phyloP scores from a whole-genome alignment of 2,888 invertebrate species.

The Oxyscelio sp. region DNA sequence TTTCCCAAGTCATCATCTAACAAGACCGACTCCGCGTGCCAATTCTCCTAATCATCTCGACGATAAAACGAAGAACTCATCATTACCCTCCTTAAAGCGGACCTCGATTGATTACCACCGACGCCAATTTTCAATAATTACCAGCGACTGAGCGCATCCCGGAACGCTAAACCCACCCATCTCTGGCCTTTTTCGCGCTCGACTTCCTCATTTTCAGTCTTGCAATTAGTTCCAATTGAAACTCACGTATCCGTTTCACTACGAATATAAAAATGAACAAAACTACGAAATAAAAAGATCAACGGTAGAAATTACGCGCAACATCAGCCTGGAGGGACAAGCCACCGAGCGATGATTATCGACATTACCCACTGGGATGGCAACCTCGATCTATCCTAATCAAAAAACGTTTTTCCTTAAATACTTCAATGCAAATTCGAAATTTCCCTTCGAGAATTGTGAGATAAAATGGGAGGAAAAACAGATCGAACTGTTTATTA shows the following conservation, averaged over 20 bases:
- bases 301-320: conserved; percentile 70
- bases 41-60: conserved; percentile 7
- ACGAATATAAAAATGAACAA: conserved; percentile 4
- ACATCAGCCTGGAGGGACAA: conserved; percentile 69
- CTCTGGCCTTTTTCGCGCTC: conserved; percentile 15
- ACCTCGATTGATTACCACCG: conserved; percentile 35
- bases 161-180: conserved; percentile 23
- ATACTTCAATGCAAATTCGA: conserved; percentile 30
- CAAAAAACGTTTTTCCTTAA: conserved; percentile 30
- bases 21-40: neutral
- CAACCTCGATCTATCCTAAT: conserved; percentile 77
- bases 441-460: neutral
- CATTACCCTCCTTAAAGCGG: conserved; percentile 22
- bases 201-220: conserved; percentile 51
- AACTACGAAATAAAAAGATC: conserved; percentile 31
- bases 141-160: neutral
- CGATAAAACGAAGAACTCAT: neutral
- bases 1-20: conserved; percentile 22
- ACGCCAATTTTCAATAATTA: conserved; percentile 53
- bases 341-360: conserved; percentile 77
- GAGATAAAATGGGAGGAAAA: too few relatives aligned
- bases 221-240: conserved; percentile 47
- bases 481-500: too few relatives aligned
- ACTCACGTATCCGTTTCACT: conserved; percentile 39
- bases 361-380: conserved; percentile 76